Evolutionary conservation across 2,113 vertebrate genomes (phyloP), one percentile per base, ranked within the genome.

Genomic region (Limanda limanda): DNA sequence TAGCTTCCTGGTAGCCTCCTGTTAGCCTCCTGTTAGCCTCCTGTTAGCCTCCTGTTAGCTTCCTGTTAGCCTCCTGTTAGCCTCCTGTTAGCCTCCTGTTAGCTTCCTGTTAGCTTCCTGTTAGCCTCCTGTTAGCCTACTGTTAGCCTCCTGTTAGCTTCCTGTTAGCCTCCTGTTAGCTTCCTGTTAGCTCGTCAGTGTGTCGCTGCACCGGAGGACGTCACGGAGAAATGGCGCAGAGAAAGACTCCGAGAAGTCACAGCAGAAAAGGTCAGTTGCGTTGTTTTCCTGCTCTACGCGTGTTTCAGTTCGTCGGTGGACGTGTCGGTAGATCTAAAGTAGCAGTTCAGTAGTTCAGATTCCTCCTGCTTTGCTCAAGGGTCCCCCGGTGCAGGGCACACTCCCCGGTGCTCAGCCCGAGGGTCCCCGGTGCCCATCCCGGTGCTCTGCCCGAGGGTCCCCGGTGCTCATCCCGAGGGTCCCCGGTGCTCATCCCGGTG

Each of bases 221-320:
- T 66, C 11, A 55, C 18, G 47, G 17, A 17, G 24, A 54, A n/a
- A 91, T 91, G 90, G 66, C 74, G 21, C 90, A 86, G 76, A 90
- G 47, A 5, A 92, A 83, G 59, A 88, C 71, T 21, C 8, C 82
- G 42, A 88, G 47, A 74, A 47, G 11, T 23, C 81, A 73, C 5
- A 8, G 67, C 20, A 88, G 27, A 57, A 92, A 79, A 89, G 91
- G 91, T 63, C 51, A 20, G 9, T 40, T 20, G 60, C 13, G 0
- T 11, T 21, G 1, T 61, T 48, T 0, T 37, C 35, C 2, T 10
- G 7, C 35, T 31, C 35, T 37, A 8, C 31, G 35, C 35, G 35
- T 37, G 35, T 37, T 37, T 37, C 35, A 6, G 9, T 37, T 9
- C 5, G 35, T 37, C 35, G 9, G 35, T 9, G 35, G 3, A 0